Conservation (phyloP, 2,113 vertebrate genomes). For the Vidua chalybeata region DNA sequence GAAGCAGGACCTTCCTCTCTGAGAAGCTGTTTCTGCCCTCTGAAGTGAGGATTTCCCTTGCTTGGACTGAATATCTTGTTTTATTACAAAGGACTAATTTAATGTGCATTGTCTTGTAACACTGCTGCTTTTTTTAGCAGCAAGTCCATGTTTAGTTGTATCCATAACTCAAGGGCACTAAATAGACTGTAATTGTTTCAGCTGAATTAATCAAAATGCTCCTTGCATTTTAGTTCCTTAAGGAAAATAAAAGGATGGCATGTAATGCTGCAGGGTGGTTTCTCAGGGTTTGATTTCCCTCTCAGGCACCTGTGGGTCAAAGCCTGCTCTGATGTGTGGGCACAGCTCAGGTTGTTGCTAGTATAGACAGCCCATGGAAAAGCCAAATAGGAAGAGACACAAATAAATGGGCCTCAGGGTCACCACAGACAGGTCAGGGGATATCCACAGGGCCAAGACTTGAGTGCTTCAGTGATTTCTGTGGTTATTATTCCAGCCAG, state of each 20-base stretch:
- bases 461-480: background rate
- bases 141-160: background rate
- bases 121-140: background rate
- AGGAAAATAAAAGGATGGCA: background rate
- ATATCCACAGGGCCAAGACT: background rate
- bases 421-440: background rate
- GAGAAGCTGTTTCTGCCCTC: background rate
- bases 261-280: background rate
- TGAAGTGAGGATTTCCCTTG: background rate
- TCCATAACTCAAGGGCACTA: background rate
- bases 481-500: background rate
- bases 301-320: background rate
- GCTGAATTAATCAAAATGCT: background rate
- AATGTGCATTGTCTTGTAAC: background rate
- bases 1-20: background rate
- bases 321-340: fast-evolving
- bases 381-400: background rate
- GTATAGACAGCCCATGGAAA: background rate
- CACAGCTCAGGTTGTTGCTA: background rate
- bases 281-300: background rate
- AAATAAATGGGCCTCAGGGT: background rate
- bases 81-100: background rate
- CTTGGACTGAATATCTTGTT: background rate
- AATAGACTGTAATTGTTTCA: background rate
- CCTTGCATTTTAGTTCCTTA: background rate